Evolutionary conservation across 2,797 vertebrate species (phyloP).

Genomic region (Steatocranus sp.): DNA sequence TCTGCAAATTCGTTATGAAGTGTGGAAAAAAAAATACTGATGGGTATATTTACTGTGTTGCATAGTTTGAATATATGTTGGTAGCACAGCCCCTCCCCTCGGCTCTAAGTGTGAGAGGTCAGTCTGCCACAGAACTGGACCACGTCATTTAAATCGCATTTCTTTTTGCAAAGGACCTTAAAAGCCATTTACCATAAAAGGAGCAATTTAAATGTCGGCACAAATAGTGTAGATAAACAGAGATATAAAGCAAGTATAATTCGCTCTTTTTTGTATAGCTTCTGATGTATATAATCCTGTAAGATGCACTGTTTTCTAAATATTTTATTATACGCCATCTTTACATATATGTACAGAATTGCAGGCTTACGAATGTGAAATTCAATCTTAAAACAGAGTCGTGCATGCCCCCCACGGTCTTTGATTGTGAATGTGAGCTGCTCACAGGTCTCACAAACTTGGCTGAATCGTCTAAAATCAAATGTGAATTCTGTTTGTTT

Average conservation of each 20-base stretch:
- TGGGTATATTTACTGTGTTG: neutral
- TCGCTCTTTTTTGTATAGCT: conserved; percentile 39
- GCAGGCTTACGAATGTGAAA: conserved; percentile 45
- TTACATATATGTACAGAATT: conserved; percentile 42
- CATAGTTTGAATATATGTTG: neutral
- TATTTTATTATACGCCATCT: conserved; percentile 50
- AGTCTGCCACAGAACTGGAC: neutral
- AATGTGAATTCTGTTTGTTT: neutral
- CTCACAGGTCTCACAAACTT: neutral
- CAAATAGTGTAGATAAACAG: neutral
- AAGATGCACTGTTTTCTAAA: conserved; percentile 66
- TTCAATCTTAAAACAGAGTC: conserved; percentile 13
- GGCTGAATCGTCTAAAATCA: neutral
- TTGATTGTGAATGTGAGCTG: neutral
- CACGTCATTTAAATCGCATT: neutral
- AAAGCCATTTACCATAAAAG: neutral
- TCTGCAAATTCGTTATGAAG: neutral
- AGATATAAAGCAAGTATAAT: neutral
- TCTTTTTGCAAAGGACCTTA: neutral
- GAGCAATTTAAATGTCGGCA: neutral
- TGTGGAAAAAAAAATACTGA: neutral
- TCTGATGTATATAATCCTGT: conserved; percentile 42
- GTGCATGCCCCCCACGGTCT: neutral
- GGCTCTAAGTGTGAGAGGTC: neutral
- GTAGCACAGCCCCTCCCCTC: neutral